Evolutionary conservation across 2,113 vertebrate genomes (phyloP), one percentile per base, ranked within the genome.

Genomic region (Dipodomys spectabilis): DNA sequence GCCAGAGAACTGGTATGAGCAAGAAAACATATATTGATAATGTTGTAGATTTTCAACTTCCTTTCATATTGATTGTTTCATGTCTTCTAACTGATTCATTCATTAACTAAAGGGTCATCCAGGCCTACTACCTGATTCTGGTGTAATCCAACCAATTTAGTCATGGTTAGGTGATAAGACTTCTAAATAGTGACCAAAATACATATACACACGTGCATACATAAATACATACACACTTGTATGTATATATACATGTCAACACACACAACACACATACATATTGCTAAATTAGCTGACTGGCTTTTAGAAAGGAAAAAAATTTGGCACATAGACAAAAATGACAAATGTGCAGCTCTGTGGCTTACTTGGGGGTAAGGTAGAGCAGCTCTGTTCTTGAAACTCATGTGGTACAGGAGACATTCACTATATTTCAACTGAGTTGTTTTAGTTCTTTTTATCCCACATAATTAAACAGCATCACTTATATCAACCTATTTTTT

Each of bases 371-470:
- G 86, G 25, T 35, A 71, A 28, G 9, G 62, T 35, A 32, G 13
- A 20, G 23, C 67, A 57, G 12, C 23, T 79, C 30, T 69, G 6
- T 77, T 92, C 57, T 88, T 93, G 64, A 86, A 91, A 94, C 53
- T 65, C 28, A 44, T 27, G 27, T 0, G 0, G 27, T 30, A n/a
- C 1, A 81, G 20, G 19, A 49, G 30, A 72, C 7, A 45, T 64
- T 89, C 80, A 74, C 86, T 92, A 22, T 78, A 90, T 72, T 71
- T 86, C 22, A 75, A 44, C 22, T 62, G 64, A 88, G 35, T 32
- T 84, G 90, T 87, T 91, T 94, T 64, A 67, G 19, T 81, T 65
- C 39, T 71, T 90, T 86, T 69, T 77, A 64, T 35, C 25, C 13
- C 5, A 23, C 83, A 74, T 45, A 77, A 84, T 49, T 74, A 83